Percentiles rank a stretch among this genome's conserved stretches.
Conservation (phyloP, 2,888 invertebrate genomes). For the Cacoxenus indagator region DNA sequence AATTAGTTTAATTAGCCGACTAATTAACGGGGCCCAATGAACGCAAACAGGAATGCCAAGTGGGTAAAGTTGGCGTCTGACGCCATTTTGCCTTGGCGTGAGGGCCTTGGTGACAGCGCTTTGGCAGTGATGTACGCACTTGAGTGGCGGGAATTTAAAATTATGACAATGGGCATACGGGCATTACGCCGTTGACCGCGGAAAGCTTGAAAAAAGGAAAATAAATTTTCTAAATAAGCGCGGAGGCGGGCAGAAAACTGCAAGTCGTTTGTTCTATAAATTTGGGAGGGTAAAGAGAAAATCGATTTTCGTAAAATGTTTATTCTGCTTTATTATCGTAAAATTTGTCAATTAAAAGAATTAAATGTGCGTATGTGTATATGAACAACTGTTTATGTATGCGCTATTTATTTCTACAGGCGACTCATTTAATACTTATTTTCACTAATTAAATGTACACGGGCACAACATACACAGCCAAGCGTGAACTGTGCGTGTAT, state of each 20-base stretch:
- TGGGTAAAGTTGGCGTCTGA: neutral
- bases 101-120: neutral
- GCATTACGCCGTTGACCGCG: conserved; percentile 59
- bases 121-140: neutral
- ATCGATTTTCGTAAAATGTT: conserved; percentile 5
- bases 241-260: neutral
- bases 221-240: neutral
- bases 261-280: conserved; percentile 1
- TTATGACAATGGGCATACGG: too few species aligned
- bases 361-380: neutral
- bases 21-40: conserved; percentile 64
- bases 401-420: conserved; percentile 64
- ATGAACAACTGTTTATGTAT: conserved; percentile 40
- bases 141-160: too few species aligned
- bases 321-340: neutral
- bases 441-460: conserved; percentile 59
- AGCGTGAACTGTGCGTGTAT: neutral
- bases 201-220: conserved; percentile 37
- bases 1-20: conserved; percentile 70
- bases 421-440: conserved; percentile 63
- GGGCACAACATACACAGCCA: conserved; percentile 33
- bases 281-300: neutral
- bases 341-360: conserved; percentile 6
- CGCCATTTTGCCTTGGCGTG: too few species aligned
- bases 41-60: neutral